phyloP scores from a whole-genome alignment of 1,140 invertebrate genomes.

The Sitophilus oryzae region DNA sequence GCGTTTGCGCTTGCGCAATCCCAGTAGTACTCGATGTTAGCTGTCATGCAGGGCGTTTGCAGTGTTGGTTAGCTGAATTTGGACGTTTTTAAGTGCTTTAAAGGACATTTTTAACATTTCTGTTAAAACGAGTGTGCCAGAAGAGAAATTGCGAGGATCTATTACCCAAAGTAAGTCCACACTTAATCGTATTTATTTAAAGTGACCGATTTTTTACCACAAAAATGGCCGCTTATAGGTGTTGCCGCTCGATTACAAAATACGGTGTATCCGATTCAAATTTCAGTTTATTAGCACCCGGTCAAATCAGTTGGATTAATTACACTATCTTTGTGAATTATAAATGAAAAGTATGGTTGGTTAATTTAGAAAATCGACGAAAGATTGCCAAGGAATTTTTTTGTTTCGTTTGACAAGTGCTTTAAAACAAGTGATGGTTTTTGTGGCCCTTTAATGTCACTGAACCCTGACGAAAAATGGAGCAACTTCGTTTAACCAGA shows the following conservation, averaged over 20 bases:
- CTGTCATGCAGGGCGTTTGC: slow-evolving; percentile 37
- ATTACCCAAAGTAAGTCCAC: slow-evolving; percentile 24
- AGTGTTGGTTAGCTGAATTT: slow-evolving; percentile 24
- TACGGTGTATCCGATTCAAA: slow-evolving; percentile 10
- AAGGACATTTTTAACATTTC: slow-evolving; percentile 16
- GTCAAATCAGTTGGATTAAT: no score
- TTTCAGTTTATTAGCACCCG: no score
- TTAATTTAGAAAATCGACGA: no score
- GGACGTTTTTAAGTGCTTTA: slow-evolving; percentile 21
- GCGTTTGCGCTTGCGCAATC: slow-evolving; percentile 26
- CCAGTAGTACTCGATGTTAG: slow-evolving; percentile 29
- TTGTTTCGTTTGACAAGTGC: slow-evolving; percentile 17
- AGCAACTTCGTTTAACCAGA: slow-evolving; percentile 7
- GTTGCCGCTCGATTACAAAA: slow-evolving; percentile 19
- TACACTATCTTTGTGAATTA: no score
- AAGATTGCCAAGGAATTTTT: no score
- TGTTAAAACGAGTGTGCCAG: slow-evolving; percentile 19
- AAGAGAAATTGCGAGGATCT: slow-evolving; percentile 6
- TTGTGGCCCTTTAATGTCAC: slow-evolving; percentile 17
- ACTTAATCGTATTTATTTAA: neutral
- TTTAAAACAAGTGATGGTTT: slow-evolving; percentile 19
- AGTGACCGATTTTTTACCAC: slow-evolving; percentile 2
- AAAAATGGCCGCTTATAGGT: slow-evolving; percentile 12
- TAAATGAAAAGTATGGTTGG: no score
- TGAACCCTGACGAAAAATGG: slow-evolving; percentile 18